These are phyloP conservation scores for Sciurus carolinensis DNA, from an alignment of 2,797 vertebrate species.

Conservation along the genomic window DNA sequence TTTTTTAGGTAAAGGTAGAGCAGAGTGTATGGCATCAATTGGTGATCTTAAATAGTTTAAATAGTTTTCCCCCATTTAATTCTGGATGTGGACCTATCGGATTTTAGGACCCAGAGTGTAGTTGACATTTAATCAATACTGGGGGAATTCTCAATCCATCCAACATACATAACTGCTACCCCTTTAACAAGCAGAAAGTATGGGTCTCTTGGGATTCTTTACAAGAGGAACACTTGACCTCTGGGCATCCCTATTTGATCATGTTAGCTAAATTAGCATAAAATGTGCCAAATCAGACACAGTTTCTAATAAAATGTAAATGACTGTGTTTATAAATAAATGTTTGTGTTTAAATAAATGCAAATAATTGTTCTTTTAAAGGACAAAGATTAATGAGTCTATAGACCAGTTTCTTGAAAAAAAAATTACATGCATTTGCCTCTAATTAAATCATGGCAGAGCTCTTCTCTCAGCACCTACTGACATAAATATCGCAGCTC, in stretches of 20 bases:
- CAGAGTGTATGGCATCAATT: neutral
- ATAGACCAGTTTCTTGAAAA: neutral
- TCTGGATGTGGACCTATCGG: neutral
- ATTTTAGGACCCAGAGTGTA: neutral
- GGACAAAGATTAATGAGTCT: neutral
- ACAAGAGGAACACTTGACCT: neutral
- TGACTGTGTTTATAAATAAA: neutral
- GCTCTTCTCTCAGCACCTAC: neutral
- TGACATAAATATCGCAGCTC: neutral
- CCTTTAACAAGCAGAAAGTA: neutral
- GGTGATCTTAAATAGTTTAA: neutral
- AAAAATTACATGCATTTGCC: neutral
- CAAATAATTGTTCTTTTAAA: conserved; percentile 8
- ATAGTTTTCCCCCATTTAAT: neutral
- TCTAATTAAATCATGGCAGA: neutral
- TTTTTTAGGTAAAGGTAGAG: neutral
- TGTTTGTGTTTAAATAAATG: neutral
- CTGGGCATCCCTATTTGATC: neutral
- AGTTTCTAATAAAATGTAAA: neutral
- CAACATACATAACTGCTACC: neutral
- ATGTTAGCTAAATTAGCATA: neutral
- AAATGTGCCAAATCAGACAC: neutral
- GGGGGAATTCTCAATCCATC: neutral
- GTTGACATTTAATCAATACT: neutral
- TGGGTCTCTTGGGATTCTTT: neutral